Evolutionary conservation across 2,888 invertebrate genomes (phyloP).

Genomic region (Luperina nickerlii): DNA sequence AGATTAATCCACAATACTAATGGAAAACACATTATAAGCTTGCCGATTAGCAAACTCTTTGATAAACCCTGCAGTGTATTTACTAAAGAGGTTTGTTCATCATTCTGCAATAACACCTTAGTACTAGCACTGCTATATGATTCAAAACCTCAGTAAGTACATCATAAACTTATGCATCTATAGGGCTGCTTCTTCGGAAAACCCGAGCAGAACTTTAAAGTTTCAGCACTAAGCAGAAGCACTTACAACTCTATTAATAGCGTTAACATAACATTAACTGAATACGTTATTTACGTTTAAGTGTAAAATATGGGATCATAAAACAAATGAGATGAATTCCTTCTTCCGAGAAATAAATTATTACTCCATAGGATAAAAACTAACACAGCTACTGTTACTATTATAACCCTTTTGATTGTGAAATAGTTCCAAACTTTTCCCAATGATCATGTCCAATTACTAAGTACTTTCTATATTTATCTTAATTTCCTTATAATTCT

Average conservation of each 20-base stretch:
- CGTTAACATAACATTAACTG: background rate
- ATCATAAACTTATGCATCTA: background rate
- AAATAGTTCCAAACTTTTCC: background rate
- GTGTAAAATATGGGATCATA: background rate
- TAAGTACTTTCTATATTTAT: background rate
- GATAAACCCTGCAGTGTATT: constrained; percentile 13
- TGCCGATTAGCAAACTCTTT: background rate
- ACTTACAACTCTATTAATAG: background rate
- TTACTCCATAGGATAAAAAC: background rate
- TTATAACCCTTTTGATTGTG: background rate
- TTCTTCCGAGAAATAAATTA: background rate
- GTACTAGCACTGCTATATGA: background rate
- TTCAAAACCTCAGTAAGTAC: background rate
- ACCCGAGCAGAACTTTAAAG: background rate
- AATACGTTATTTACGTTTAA: background rate
- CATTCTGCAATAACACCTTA: constrained; percentile 2
- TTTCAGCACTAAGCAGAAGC: background rate
- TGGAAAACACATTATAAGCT: constrained; percentile 18
- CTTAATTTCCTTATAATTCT: background rate
- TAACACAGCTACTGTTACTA: background rate
- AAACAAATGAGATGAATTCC: background rate
- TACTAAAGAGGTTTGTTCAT: constrained; percentile 11
- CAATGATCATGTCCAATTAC: background rate
- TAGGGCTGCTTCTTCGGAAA: background rate
- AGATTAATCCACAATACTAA: constrained; percentile 13